Percentiles rank a stretch among this genome's conserved stretches.
Conservation (phyloP, 2,888 invertebrate genomes). For the Andrena haemorrhoa region DNA sequence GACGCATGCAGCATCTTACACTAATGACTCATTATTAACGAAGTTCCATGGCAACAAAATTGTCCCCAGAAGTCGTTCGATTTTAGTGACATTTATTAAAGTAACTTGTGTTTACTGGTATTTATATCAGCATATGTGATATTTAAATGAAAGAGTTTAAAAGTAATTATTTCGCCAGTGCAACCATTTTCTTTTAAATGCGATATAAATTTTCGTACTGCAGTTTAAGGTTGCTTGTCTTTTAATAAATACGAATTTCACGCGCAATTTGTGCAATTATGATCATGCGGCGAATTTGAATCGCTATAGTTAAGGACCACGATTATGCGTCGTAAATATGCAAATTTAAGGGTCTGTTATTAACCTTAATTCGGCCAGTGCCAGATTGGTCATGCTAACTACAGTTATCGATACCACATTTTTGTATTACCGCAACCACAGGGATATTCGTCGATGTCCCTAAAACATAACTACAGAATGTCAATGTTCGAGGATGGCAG, state of each 20-base stretch:
- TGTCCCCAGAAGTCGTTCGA: background rate
- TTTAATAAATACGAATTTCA: slow-evolving; percentile 20
- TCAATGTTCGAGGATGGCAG: background rate
- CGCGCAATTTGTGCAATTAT: background rate
- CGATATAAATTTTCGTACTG: background rate
- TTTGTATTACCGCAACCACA: slow-evolving; percentile 1
- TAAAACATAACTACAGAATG: background rate
- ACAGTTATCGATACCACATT: background rate
- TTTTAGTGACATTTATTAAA: background rate
- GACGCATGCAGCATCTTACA: too few species aligned
- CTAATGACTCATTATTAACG: too few species aligned
- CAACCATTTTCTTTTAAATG: slow-evolving; percentile 6
- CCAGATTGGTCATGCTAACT: background rate
- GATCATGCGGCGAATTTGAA: slow-evolving; percentile 8
- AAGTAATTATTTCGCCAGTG: background rate
- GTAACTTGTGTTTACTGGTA: background rate
- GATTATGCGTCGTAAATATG: slow-evolving; percentile 25
- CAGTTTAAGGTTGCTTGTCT: background rate
- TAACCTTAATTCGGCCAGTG: slow-evolving; percentile 20
- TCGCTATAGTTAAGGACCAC: background rate
- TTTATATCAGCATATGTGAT: too few species aligned
- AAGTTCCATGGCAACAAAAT: too few species aligned
- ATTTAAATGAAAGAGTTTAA: too few species aligned
- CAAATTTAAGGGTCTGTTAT: slow-evolving; percentile 26
- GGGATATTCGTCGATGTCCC: background rate